Percentiles rank a stretch among this genome's conserved stretches.
Conservation (phyloP, 2,113 vertebrate species). For the Rousettus leschenaultii region DNA sequence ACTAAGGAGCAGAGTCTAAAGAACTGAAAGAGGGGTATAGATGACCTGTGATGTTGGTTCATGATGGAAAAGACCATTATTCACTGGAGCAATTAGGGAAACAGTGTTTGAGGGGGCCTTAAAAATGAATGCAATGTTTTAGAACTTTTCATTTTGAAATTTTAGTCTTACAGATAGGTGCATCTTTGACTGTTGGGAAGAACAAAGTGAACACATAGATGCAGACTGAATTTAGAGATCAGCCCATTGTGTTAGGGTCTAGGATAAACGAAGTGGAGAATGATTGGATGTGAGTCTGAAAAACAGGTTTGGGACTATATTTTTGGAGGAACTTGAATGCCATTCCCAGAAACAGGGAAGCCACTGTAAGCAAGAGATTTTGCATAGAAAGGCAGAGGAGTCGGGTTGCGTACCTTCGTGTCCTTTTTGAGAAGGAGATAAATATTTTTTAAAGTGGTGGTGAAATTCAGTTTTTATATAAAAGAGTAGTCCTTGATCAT, state of each 20-base stretch:
- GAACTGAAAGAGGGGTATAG: too few species aligned
- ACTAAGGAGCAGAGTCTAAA: not conserved
- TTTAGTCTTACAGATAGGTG: not conserved
- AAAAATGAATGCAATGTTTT: not conserved
- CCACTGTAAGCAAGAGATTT: not conserved
- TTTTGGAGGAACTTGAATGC: not conserved
- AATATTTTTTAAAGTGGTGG: not conserved
- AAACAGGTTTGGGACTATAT: not conserved
- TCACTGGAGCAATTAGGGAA: not conserved
- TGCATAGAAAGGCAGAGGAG: not conserved
- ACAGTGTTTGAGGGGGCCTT: not conserved
- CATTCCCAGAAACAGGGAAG: not conserved
- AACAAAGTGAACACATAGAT: not conserved
- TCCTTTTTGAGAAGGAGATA: not conserved
- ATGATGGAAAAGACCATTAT: fast-evolving
- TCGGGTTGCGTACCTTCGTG: not conserved
- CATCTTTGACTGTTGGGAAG: not conserved
- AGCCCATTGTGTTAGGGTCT: not conserved
- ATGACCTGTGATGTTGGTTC: not conserved
- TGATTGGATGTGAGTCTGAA: not conserved
- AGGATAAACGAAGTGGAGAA: not conserved
- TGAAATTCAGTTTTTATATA: not conserved
- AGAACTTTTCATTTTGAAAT: not conserved
- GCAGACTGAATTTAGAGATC: not conserved
- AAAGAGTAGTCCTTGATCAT: not conserved